Conservation (phyloP, 2,113 vertebrate genomes). For the Eurypyga helias region DNA sequence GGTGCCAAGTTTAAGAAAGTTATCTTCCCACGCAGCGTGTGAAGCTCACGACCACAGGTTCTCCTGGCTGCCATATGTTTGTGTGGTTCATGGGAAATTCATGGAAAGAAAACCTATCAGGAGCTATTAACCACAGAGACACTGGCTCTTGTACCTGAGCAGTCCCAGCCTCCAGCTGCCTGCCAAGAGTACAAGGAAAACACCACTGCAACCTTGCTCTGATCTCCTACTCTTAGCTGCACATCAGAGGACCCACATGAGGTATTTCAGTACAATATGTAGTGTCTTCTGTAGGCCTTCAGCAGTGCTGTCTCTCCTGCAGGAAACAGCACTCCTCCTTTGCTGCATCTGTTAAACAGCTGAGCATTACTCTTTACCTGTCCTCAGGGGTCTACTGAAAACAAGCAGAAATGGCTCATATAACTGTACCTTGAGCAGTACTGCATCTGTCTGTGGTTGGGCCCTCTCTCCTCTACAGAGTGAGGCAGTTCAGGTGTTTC, state of each 20-base stretch:
- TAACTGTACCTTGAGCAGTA: neutral
- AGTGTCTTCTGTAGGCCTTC: neutral
- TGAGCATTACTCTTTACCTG: neutral
- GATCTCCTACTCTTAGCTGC: neutral
- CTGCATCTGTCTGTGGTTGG: neutral
- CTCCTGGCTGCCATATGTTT: slow-evolving; percentile 30
- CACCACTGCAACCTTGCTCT: neutral
- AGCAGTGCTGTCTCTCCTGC: neutral
- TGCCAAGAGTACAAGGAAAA: neutral
- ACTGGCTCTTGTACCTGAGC: neutral
- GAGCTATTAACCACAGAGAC: neutral
- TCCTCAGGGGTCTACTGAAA: neutral
- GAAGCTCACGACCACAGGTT: neutral
- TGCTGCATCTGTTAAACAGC: neutral
- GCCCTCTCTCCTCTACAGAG: neutral
- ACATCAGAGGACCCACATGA: neutral
- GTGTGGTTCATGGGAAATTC: neutral
- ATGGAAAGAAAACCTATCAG: neutral
- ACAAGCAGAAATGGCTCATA: neutral
- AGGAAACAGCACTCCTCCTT: neutral
- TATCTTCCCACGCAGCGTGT: neutral
- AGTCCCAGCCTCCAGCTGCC: neutral
- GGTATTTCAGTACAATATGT: neutral
- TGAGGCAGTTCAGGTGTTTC: neutral
- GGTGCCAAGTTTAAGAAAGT: neutral